phyloP scores from a whole-genome alignment of 2,888 invertebrate species.

The Polylopha cassiicola region DNA sequence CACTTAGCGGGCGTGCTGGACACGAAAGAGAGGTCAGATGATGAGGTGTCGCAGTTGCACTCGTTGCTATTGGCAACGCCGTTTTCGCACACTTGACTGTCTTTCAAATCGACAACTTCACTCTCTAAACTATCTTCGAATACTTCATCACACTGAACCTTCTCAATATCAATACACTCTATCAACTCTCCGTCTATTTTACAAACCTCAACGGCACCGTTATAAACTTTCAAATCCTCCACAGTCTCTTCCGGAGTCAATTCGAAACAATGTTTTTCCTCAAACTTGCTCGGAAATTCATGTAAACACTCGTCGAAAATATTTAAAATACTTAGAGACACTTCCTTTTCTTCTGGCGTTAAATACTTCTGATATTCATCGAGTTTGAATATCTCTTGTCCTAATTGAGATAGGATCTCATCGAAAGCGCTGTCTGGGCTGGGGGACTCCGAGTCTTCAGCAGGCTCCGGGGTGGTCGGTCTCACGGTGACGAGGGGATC shows the following conservation, averaged over 20 bases:
- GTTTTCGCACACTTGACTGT: conserved; percentile 17
- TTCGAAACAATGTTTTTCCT: conserved; percentile 12
- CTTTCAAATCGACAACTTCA: conserved; percentile 1
- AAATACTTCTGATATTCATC: conserved; percentile 65
- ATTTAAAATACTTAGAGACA: conserved; percentile 65
- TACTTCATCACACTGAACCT: conserved; percentile 30
- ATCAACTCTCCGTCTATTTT: conserved; percentile 25
- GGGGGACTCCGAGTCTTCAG: conserved; percentile 33
- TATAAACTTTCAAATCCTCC: conserved; percentile 18
- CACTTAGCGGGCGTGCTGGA: conserved; percentile 52
- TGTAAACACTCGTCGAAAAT: conserved; percentile 70
- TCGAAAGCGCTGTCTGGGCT: conserved; percentile 62
- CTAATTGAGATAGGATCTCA: conserved; percentile 67
- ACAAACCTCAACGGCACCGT: conserved; percentile 23
- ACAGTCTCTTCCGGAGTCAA: too few relatives aligned
- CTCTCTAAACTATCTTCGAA: background rate
- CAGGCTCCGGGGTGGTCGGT: conserved; percentile 37
- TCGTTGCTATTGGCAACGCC: conserved; percentile 32
- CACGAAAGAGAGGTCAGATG: conserved; percentile 51
- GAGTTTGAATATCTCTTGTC: conserved; percentile 67
- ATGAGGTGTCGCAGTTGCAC: conserved; percentile 54
- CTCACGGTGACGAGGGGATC: conserved; percentile 54
- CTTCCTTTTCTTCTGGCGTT: conserved; percentile 46
- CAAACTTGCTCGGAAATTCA: conserved; percentile 14
- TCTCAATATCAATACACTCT: conserved; percentile 23